Evolutionary conservation across 2,888 invertebrate species (phyloP).

Genomic region (Ormyrus pomaceus): DNA sequence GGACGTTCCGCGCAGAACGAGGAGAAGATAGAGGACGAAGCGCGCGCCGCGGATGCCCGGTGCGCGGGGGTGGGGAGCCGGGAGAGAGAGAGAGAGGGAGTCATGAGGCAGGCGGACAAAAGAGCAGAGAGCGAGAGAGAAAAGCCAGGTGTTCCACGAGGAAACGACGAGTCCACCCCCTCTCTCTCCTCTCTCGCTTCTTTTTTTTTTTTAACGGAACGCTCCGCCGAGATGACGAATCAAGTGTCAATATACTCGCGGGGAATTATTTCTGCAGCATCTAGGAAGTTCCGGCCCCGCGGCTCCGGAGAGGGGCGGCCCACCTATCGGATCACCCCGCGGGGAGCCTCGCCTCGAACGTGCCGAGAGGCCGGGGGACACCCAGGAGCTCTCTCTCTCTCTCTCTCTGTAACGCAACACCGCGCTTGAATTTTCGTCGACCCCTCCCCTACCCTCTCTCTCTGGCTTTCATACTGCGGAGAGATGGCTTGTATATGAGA

Average conservation of each 20-base stretch:
- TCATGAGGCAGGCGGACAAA: conserved; percentile 50
- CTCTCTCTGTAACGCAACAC: conserved; percentile 49
- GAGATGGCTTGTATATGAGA: no score
- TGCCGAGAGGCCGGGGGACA: conserved; percentile 60
- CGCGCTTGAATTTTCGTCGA: conserved; percentile 13
- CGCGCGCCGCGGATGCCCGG: conserved; percentile 27
- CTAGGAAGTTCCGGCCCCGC: no score
- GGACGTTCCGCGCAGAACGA: conserved; percentile 54
- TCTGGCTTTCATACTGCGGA: no score
- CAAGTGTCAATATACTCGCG: conserved; percentile 38
- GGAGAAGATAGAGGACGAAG: conserved; percentile 42
- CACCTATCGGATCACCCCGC: conserved; percentile 64
- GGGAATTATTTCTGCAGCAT: not conserved
- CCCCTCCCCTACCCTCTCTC: not conserved
- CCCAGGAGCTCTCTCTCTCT: conserved; percentile 61
- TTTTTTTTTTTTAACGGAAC: not conserved
- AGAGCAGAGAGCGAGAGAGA: conserved; percentile 56
- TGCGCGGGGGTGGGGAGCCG: not conserved
- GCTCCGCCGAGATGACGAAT: conserved; percentile 23
- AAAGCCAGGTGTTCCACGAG: conserved; percentile 69
- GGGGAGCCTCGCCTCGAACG: conserved; percentile 59
- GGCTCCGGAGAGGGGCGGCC: conserved; percentile 5
- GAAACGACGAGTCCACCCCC: conserved; percentile 56
- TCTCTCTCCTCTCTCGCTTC: conserved; percentile 16
- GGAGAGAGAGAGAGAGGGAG: conserved; percentile 25